Evolutionary conservation across 2,888 invertebrate genomes (phyloP), one percentile per base, ranked within the genome.

Genomic region (Andrena bucephala): DNA sequence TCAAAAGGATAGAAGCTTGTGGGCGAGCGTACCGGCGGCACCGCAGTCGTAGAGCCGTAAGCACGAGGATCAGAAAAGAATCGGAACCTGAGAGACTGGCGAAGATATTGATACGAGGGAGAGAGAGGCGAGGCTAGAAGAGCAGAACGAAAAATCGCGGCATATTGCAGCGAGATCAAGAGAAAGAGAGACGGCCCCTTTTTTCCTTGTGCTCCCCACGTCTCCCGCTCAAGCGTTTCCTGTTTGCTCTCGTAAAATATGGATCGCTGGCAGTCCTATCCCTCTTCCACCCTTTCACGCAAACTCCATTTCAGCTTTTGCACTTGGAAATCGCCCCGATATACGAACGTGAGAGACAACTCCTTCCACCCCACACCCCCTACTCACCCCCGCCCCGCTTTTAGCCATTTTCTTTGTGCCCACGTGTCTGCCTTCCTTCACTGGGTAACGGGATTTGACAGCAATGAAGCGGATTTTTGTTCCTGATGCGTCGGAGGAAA

Each of bases 291-390:
- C 67, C 79, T 78, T 80, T 85, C 78, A 82, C 79, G 63, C 79
- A 85, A 82, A 85, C 82, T 85, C 85, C 79, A 85, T 85, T 85
- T 77, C 83, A 85, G 85, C 82, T 82, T 84, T 84, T 82, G 82
- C 80, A 57, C 77, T 50, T 67, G 68, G 74, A 62, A 70, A 79
- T 73, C 76, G 69, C 52, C 52, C 75, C 81, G 78, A 84, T 77
- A 84, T 73, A 73, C 63, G 68, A 71, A 71, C 65, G 60, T 16
- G 65, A 74, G 76, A 74, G 68, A 78, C 74, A 75, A 78, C 54
- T 50, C 48, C 59, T 63, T 33, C 33, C 31, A 6, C 67, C 60
- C 42, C 42, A 3, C 13, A 13, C 42, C 13, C 1, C 1, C 42
- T 1, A 1, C 42, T 42, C 42, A 5, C 13, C 42, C 16, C 42